Conservation (phyloP, 1,140 invertebrate species). For the Drosophila littoralis region DNA sequence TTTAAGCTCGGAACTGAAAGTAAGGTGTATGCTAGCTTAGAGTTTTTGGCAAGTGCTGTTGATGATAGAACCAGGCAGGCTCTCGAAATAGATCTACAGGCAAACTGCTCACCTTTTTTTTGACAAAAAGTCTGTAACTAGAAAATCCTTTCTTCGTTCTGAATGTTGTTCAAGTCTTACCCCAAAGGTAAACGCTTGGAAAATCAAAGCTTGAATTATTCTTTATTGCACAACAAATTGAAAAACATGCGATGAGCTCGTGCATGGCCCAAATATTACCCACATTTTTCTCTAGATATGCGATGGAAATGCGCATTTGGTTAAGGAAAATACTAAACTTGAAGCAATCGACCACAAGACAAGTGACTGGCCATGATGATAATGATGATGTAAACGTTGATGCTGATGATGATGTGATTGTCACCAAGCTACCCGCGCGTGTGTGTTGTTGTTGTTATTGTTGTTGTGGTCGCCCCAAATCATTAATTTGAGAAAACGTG, state of each 20-base stretch:
- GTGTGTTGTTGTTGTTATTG: neutral
- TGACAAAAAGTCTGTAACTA: too few species aligned
- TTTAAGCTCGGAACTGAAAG: too few species aligned
- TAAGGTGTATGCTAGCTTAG: too few species aligned
- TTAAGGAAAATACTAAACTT: neutral
- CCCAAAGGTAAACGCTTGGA: too few species aligned
- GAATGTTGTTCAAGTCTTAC: too few species aligned
- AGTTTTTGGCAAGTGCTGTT: too few species aligned
- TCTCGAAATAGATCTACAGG: too few species aligned
- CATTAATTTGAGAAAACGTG: conserved; percentile 80
- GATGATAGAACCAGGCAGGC: too few species aligned
- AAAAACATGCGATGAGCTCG: neutral
- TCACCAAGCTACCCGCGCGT: conserved; percentile 17
- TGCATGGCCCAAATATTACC: neutral
- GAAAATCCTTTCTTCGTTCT: too few species aligned
- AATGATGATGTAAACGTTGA: neutral
- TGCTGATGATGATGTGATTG: conserved; percentile 36
- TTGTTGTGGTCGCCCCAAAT: conserved; percentile 71
- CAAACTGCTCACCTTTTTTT: too few species aligned
- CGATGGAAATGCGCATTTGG: conserved; percentile 1
- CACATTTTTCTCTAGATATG: neutral
- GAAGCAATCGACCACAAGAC: neutral
- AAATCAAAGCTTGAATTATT: too few species aligned
- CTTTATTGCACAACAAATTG: too few species aligned
- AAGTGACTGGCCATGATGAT: conserved; percentile 32